A percentile compares a stretch with the other conserved stretches of the same genome.
phyloP scores from a whole-genome alignment of 2,888 invertebrate species.

The Drosophila limbata region DNA sequence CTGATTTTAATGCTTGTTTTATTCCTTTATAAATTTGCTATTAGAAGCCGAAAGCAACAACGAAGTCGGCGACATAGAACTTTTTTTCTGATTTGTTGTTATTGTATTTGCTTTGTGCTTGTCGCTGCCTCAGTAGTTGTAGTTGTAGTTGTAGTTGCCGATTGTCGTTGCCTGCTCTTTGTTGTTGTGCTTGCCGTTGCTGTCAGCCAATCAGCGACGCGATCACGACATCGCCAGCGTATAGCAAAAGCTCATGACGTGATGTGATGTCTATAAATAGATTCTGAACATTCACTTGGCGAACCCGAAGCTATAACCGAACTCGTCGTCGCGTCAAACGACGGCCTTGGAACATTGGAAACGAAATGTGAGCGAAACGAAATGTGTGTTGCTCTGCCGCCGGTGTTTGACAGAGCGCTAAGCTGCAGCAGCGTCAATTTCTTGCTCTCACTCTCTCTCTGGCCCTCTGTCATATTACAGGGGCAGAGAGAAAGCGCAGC shows the following conservation, averaged over 20 bases:
- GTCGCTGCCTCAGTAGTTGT: conserved; percentile 51
- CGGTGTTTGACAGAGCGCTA: conserved; percentile 37
- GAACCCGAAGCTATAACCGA: conserved; percentile 50
- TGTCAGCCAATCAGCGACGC: conserved; percentile 52
- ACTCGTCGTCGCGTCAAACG: conserved; percentile 41
- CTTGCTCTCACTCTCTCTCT: conserved; percentile 14
- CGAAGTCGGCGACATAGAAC: conserved; percentile 71
- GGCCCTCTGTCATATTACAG: background rate
- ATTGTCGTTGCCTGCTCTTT: conserved; percentile 39
- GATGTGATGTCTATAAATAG: conserved; percentile 70
- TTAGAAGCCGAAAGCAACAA: conserved; percentile 65
- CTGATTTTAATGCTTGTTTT: conserved; percentile 69
- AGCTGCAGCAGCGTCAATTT: conserved; percentile 27
- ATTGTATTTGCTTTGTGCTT: conserved; percentile 52
- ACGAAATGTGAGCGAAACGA: conserved; percentile 37
- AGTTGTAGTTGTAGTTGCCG: conserved; percentile 55
- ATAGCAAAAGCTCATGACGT: conserved; percentile 47
- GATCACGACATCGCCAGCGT: conserved; percentile 64
- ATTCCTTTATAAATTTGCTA: conserved; percentile 73
- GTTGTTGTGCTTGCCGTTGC: conserved; percentile 36
- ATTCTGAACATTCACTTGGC: conserved; percentile 65
- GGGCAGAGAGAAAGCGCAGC: conserved; percentile 41
- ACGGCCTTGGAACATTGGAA: conserved; percentile 62
- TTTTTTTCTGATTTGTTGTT: conserved; percentile 41
- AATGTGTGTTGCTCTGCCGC: conserved; percentile 40